Percentiles rank a stretch among this genome's conserved stretches.
Conservation (phyloP, 1,140 invertebrate species). For the Tetramorium alpestre region DNA sequence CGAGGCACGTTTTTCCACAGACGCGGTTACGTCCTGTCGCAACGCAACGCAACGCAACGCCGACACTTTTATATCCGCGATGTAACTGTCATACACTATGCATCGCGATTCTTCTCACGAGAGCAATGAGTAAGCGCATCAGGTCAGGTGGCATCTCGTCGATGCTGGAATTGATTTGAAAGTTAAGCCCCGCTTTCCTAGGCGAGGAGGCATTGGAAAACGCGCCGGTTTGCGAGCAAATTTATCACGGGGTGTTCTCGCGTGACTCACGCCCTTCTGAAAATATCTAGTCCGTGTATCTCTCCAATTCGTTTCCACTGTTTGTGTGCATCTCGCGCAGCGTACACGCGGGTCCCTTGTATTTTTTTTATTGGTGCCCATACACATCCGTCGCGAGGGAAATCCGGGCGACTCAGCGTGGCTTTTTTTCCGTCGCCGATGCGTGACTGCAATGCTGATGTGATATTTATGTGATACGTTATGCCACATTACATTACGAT, state of each 20-base stretch:
- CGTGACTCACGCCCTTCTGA: conserved; percentile 17
- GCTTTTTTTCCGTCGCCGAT: background rate
- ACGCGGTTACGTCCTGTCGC: conserved; percentile 10
- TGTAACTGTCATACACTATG: background rate
- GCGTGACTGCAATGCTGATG: conserved; percentile 6
- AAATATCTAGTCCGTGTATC: conserved; percentile 49
- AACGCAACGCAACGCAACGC: background rate
- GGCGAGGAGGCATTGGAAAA: conserved; percentile 14
- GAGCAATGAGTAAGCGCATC: conserved; percentile 42
- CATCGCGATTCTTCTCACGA: conserved; percentile 5
- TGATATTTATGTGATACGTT: conserved; percentile 10
- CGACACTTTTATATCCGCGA: conserved; percentile 35
- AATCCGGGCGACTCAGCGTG: conserved; percentile 23
- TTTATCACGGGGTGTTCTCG: conserved; percentile 58
- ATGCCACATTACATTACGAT: background rate
- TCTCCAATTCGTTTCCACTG: background rate
- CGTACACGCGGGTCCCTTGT: background rate
- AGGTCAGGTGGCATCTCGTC: conserved; percentile 41
- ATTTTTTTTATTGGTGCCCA: conserved; percentile 21
- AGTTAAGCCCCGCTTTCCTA: conserved; percentile 22
- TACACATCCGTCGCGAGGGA: conserved; percentile 36
- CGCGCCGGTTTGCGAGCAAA: conserved; percentile 32
- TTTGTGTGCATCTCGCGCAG: background rate
- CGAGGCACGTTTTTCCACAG: conserved; percentile 27
- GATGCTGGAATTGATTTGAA: conserved; percentile 62